Base-by-base conservation (phyloP, 2,797 vertebrate genomes). In the Decapterus maruadsi region DNA sequence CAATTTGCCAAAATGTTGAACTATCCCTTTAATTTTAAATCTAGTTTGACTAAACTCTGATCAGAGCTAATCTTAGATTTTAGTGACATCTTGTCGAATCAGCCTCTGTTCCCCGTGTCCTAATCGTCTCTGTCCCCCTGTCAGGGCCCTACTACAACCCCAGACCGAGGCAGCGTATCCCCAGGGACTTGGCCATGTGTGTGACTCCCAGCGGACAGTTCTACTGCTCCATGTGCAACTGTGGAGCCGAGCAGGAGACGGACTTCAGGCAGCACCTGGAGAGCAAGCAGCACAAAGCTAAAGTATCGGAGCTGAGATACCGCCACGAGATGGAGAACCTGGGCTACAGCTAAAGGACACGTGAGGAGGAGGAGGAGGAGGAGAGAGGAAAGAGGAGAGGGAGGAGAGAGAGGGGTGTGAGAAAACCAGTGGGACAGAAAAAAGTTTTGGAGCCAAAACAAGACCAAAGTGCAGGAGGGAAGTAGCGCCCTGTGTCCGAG, bases 191-290 rank as follows among this genome's bases (percentile, higher is more conserved):
- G 72, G 98, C 98, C 75, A 99, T 99, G 98, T 99, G 98, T 0
- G 98, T 99, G 80, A 99, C 98, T 4, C 98, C 98, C 80, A 99
- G 98, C 0, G 98, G 98, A 56, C 98, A 98, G 94, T 99, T 98
- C 93, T 99, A 99, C 93, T 99, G 98, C 91, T 99, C 97, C 75
- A 98, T 99, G 98, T 99, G 98, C 92, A 98, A 99, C 57, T 96
- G 96, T 0, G 97, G 98, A 2, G 98, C 98, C 20, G 93, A 97
- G 2, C 98, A 99, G 88, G 98, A 99, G 92, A 82, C 95, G 8
- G 97, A 99, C 88, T 99, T 99, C 94, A 95, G 98, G 48, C 96
- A 98, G 88, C 98, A 99, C 87, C 94, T 99, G 85, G 98, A 99
- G 91, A 99, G 98, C 96, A 99, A 99, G 80, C 97, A 97, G 87